Evolutionary conservation across 2,888 invertebrate genomes (phyloP), one percentile per base, ranked within the genome.

Genomic region (Pelosia muscerda): DNA sequence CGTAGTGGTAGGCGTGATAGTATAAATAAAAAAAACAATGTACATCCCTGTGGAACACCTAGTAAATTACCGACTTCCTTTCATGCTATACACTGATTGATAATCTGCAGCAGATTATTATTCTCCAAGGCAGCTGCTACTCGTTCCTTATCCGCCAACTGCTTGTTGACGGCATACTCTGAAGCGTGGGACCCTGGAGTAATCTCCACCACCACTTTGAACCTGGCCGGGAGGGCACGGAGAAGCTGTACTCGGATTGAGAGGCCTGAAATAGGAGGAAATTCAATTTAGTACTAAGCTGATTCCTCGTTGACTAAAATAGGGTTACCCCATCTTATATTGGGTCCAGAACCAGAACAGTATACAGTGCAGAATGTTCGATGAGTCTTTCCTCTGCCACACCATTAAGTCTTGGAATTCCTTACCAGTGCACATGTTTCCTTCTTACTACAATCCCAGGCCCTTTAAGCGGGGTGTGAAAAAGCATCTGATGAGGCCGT

Each of bases 41-140:
- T 42, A 3, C 4, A 8, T 42, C 2, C 4, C 42, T 8, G 42
- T 15, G 2, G 4, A 22, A 54, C 28, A 4, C 28, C 28, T n/a
- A 58, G 1, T 0, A 15, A n/a, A 9, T 53, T 22, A 68, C 28
- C 28, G 6, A 8, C 10, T 8, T 31, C 31, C 31, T 2, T n/a
- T 49, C 49, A 49, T 25, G 88, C 79, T 0, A 99, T 96, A 88
- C 99, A 99, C 86, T 98, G 98, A 89, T 99, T 99, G 9, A 99
- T 98, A 19, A 99, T 98, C 89, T 97, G 97, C 49, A 99, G 96
- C 0, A 99, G 94, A 86, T 98, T 97, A 25, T 96, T 95, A 89
- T 99, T 99, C 90, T 99, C 99, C 73, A 99, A 93, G 0, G 99
- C 99, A 0, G 99, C 99, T 0, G 99, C 99, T 0, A 99, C 98